Percentiles rank a stretch among this genome's conserved stretches.
These are phyloP conservation scores for Porites rus DNA, from an alignment of 92 coral and sea anemone genomes.

Conservation along the genomic window DNA sequence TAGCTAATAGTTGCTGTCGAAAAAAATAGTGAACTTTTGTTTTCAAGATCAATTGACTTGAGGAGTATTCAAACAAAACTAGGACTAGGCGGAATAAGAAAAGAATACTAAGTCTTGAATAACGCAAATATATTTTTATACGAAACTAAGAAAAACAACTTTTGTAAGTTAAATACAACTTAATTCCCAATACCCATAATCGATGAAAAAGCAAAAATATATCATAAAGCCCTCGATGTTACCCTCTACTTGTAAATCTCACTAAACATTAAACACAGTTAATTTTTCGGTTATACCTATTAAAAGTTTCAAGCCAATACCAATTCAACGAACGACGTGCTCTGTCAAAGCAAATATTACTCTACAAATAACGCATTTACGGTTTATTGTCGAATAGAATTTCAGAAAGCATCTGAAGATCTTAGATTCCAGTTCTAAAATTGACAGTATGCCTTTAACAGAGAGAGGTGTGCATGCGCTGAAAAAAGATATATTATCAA, in stretches of 20 bases:
- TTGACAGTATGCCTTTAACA: no score
- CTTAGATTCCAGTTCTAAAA: no score
- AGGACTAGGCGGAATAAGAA: no score
- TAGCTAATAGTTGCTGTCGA: no score
- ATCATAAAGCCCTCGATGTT: not conserved
- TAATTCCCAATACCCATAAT: not conserved
- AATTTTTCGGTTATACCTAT: not conserved
- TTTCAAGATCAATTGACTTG: no score
- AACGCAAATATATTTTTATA: constrained; percentile 21
- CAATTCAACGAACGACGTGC: not conserved
- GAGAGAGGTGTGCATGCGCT: no score
- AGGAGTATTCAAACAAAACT: no score
- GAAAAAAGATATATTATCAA: no score
- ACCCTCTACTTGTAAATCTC: not conserved
- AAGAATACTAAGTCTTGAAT: not conserved
- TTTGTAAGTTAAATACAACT: not conserved
- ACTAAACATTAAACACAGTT: no score
- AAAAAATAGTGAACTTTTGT: no score
- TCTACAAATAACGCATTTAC: no score
- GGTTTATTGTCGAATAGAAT: not conserved
- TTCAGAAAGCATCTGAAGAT: not conserved
- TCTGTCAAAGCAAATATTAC: constrained; percentile 13
- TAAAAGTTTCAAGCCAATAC: not conserved
- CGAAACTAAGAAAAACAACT: not conserved
- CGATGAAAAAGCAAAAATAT: not conserved